Conservation (phyloP, 2,113 vertebrate species). For the Chamaetylas fuelleborni region DNA sequence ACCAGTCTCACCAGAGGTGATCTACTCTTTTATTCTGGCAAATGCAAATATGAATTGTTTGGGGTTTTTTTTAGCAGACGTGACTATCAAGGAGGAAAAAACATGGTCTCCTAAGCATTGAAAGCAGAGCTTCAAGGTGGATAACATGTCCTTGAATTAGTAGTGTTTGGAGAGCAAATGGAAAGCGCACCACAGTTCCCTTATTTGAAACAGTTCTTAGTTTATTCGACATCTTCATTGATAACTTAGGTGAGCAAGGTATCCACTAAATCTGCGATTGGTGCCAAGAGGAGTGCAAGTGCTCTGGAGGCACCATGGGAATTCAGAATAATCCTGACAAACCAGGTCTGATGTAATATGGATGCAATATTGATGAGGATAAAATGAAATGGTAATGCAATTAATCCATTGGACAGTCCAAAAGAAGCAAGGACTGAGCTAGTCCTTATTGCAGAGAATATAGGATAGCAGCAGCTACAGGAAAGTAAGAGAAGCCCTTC, state of each 20-base stretch:
- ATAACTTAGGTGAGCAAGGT: background rate
- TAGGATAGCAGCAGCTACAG: background rate
- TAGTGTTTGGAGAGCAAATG: background rate
- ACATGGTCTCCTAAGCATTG: background rate
- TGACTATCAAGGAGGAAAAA: background rate
- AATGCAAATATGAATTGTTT: background rate
- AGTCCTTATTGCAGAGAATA: background rate
- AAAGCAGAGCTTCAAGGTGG: background rate
- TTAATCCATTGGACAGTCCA: background rate
- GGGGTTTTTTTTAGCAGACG: background rate
- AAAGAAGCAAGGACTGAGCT: background rate
- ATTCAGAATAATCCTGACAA: conserved; percentile 8
- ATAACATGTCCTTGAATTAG: background rate
- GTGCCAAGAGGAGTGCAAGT: conserved; percentile 9
- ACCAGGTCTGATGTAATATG: background rate
- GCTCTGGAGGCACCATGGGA: background rate
- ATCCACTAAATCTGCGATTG: background rate
- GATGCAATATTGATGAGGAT: background rate
- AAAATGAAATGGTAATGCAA: background rate
- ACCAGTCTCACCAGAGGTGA: background rate
- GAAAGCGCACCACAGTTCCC: accelerated
- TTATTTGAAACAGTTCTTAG: background rate
- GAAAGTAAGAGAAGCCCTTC: background rate
- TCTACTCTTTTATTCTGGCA: background rate
- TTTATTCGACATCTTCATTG: background rate